Percentiles rank a stretch among this genome's conserved stretches.
phyloP scores from a whole-genome alignment of 2,888 invertebrate genomes.

The Arctia plantaginis region DNA sequence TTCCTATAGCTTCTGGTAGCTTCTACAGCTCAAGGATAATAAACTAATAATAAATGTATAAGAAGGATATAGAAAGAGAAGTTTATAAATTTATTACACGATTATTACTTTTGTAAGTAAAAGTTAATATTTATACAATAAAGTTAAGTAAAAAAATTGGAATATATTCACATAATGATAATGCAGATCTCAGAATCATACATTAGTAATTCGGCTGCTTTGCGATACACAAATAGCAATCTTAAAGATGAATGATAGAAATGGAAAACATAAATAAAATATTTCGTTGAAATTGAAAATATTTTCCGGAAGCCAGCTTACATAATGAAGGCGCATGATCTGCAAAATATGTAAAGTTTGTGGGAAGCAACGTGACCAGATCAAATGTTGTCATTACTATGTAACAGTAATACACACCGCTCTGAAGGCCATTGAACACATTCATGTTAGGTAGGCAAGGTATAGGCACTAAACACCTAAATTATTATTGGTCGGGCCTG shows the following conservation, averaged over 20 bases:
- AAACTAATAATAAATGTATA: no score
- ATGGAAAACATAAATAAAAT: background rate
- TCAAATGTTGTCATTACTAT: conserved; percentile 19
- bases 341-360: conserved; percentile 19
- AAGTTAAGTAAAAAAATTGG: no score
- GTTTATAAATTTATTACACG: no score
- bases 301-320: conserved; percentile 1
- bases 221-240: background rate
- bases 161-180: background rate
- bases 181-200: background rate
- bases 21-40: no score
- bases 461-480: no score
- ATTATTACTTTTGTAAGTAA: no score
- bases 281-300: conserved; percentile 8
- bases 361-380: conserved; percentile 25
- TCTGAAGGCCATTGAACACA: background rate
- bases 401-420: conserved; percentile 23
- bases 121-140: no score
- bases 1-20: no score
- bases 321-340: conserved; percentile 7
- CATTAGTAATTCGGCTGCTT: background rate
- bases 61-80: no score
- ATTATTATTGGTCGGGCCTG: no score
- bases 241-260: background rate
- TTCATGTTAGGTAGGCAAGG: background rate